phyloP scores from a whole-genome alignment of 2,113 vertebrate genomes.

The Panthera tigris region DNA sequence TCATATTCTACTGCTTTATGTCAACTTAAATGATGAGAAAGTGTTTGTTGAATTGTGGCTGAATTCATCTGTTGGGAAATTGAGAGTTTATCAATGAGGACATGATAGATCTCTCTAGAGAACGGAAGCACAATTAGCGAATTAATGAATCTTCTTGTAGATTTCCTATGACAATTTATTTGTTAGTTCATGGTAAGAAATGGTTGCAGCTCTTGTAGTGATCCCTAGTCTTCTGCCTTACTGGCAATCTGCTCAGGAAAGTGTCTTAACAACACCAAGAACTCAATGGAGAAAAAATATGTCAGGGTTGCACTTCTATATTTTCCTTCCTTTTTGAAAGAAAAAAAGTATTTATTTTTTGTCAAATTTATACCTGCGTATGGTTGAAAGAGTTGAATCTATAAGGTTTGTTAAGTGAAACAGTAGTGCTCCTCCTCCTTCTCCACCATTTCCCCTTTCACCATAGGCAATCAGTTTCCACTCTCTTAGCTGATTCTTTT shows the following conservation, averaged over 20 bases:
- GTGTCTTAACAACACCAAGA: neutral
- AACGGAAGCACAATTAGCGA: neutral
- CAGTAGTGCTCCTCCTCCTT: neutral
- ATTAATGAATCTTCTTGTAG: neutral
- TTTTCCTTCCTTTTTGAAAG: neutral
- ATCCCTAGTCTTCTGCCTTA: neutral
- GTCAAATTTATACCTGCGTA: neutral
- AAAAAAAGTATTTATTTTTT: neutral
- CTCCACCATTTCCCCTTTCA: neutral
- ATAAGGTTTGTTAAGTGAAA: neutral
- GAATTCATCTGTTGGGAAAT: neutral
- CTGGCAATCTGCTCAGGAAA: neutral
- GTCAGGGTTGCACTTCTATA: neutral
- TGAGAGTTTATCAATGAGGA: neutral
- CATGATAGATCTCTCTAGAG: neutral
- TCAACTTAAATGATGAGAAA: neutral
- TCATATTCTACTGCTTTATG: neutral
- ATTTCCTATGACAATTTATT: neutral
- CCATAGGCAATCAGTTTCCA: neutral
- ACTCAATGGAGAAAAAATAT: neutral
- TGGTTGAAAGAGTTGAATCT: neutral
- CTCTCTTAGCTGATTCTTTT: neutral
- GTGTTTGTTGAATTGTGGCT: neutral
- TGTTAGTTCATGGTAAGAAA: slow-evolving; percentile 6
- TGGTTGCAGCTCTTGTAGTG: neutral